Evolutionary conservation across 1,140 invertebrate genomes (phyloP), one percentile per base, ranked within the genome.

Genomic region (Linepithema humile): DNA sequence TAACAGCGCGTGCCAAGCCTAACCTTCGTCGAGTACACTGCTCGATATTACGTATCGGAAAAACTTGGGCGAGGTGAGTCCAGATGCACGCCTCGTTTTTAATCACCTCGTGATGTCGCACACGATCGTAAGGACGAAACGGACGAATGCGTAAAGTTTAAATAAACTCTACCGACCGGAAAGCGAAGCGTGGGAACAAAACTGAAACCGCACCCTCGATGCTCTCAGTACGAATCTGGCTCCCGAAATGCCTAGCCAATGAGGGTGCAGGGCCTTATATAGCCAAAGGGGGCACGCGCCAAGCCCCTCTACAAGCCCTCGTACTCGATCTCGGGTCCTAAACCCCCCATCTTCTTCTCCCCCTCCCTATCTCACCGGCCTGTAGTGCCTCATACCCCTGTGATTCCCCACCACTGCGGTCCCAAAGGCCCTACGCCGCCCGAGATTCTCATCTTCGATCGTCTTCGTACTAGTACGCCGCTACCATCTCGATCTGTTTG

Each of bases 191-290:
- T 57, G 38, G 50, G 64, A 70, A 80, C 57, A 69, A 83, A 88
- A 60, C 17, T 50, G 17, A 53, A 82, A 77, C 72, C 35, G 48
- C 88, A 92, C 91, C 88, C 91, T 90, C 89, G 89, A 91, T 90
- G 91, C 77, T 88, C 72, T 87, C 88, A 80, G 88, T 84, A 90
- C 92, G 91, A 86, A 90, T 82, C 88, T 90, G 89, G 93, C 94
- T 95, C 91, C 94, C 94, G 94, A 94, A 95, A 95, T 95, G 94
- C 90, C 86, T 92, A 78, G 80, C 84, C 85, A 91, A 90, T 88
- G 91, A 93, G 92, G 93, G 91, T 92, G 90, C 91, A 89, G 92
- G 93, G 93, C 90, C 94, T 94, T 95, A 94, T 94, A 94, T 94
- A 94, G 91, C 78, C 85, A 72, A 86, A 50, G 60, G 90, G 90